Evolutionary conservation across 2,888 invertebrate species (phyloP).

Genomic region (Dasypogon diadema): DNA sequence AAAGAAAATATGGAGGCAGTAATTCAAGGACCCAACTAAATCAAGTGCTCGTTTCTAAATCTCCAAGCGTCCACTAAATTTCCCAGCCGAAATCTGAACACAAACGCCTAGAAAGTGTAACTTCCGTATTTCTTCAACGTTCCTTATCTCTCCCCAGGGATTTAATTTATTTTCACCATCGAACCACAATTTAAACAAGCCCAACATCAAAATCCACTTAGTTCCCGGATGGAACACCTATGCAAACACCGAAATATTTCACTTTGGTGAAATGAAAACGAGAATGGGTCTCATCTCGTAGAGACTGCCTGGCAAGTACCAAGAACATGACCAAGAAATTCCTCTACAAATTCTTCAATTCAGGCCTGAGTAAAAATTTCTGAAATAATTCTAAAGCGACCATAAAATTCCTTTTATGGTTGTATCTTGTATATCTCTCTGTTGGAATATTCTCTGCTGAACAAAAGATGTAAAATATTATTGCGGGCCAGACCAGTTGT

Average conservation of each 20-base stretch:
- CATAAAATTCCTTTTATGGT: neutral
- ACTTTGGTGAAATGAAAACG: neutral
- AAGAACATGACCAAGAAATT: neutral
- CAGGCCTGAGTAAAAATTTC: neutral
- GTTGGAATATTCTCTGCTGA: no score
- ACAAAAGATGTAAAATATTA: conserved; percentile 5
- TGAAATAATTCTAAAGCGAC: neutral
- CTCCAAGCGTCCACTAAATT: no score
- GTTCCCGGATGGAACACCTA: neutral
- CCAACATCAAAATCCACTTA: neutral
- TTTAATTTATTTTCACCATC: conserved; percentile 9
- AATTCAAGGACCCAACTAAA: no score
- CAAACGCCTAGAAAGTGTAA: no score
- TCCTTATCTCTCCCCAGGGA: no score
- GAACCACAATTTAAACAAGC: neutral
- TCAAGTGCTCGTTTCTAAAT: no score
- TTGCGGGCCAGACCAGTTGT: neutral
- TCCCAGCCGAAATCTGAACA: no score
- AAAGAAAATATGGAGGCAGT: no score
- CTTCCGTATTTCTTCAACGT: no score
- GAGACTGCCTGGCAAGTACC: no score
- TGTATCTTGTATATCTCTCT: conserved; percentile 2
- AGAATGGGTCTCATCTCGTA: no score
- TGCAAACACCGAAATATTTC: conserved; percentile 1
- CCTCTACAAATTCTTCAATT: conserved; percentile 29